Percentiles rank a stretch among this genome's conserved stretches.
phyloP scores from a whole-genome alignment of 2,113 vertebrate species.

The Australoheros scitulus region DNA sequence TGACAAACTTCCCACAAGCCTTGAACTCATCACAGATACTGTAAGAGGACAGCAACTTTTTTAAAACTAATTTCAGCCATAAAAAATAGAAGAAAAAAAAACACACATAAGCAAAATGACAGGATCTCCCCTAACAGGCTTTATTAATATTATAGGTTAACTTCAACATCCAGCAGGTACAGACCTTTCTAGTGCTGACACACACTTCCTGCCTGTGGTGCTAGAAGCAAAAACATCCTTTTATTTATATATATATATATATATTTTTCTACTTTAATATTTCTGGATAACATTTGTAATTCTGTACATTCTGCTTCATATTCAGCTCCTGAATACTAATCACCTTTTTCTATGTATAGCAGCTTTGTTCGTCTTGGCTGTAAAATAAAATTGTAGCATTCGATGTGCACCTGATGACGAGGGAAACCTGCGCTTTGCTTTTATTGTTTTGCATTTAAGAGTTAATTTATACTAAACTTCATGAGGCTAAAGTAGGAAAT shows the following conservation, averaged over 20 bases:
- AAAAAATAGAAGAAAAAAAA: no score
- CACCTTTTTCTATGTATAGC: neutral
- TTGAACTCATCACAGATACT: neutral
- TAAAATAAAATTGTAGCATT: neutral
- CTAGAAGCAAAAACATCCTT: neutral
- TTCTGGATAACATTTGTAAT: neutral
- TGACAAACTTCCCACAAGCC: neutral
- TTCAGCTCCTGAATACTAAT: neutral
- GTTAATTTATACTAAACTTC: neutral
- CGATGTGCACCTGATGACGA: neutral
- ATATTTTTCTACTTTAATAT: neutral
- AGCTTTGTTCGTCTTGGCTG: rapidly evolving
- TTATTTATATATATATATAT: no score
- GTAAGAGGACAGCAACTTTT: neutral
- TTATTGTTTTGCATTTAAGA: neutral
- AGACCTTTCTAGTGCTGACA: neutral
- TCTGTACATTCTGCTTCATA: neutral
- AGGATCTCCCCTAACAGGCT: neutral
- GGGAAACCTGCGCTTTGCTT: slow-evolving; percentile 3
- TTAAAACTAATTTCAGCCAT: neutral
- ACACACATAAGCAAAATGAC: rapidly evolving
- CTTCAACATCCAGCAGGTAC: neutral
- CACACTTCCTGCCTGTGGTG: neutral
- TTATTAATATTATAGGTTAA: neutral
- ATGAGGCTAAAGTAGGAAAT: slow-evolving; percentile 11